phyloP scores from a whole-genome alignment of 2,113 vertebrate species.

The Ceyx cyanopectus region DNA sequence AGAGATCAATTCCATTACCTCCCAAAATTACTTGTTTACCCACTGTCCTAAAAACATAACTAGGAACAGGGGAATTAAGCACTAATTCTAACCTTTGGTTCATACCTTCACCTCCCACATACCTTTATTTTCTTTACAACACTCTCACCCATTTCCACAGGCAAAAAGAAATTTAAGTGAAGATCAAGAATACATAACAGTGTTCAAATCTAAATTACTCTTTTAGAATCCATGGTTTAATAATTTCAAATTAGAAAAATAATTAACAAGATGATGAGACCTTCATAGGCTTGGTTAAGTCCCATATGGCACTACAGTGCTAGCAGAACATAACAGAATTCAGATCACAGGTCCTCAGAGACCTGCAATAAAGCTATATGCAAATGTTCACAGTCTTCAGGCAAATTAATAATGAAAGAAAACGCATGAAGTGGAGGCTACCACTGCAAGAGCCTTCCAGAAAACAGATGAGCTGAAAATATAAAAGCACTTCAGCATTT shows the following conservation, averaged over 20 bases:
- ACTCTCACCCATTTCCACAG: not conserved
- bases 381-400: constrained; percentile 44
- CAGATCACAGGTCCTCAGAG: not conserved
- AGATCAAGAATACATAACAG: not conserved
- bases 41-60: not conserved
- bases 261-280: constrained; percentile 26
- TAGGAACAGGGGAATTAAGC: not conserved
- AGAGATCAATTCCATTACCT: not conserved
- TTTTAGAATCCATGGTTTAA: constrained; percentile 8
- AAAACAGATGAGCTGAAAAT: constrained; percentile 11
- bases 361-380: constrained; percentile 16
- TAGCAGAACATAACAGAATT: not conserved
- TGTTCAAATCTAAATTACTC: not conserved
- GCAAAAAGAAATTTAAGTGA: not conserved
- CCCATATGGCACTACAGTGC: not conserved
- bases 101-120: not conserved
- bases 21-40: not conserved
- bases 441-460: constrained; percentile 10
- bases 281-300: not conserved
- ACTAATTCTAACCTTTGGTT: not conserved
- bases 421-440: not conserved
- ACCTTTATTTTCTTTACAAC: not conserved
- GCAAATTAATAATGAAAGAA: constrained; percentile 39
- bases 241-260: constrained; percentile 46
- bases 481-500: not conserved